Base-by-base conservation (phyloP, 2,113 vertebrate genomes). In the Syngnathoides biaculeatus region DNA sequence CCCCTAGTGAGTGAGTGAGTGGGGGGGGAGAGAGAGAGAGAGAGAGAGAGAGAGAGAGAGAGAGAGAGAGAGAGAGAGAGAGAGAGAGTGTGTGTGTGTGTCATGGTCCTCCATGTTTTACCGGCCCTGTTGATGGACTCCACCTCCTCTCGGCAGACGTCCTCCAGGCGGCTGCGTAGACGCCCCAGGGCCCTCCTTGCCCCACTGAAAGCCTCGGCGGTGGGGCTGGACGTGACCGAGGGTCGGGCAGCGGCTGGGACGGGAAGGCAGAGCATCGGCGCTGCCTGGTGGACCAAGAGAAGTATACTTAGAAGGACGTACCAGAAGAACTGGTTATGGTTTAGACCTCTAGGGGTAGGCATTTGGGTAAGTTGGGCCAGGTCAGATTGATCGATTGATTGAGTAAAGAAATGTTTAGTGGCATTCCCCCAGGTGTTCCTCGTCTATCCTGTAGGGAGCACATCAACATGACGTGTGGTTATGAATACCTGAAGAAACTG, bases 101-200 rank as follows among this genome's bases (percentile, higher is more conserved):
- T 43, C 19, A 9, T 63, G 48, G 19, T 55, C 52, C 14, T 26
- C 22, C n/a, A 30, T 53, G 43, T 8, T 12, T 40, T 76, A 90
- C 89, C 86, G 70, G 79, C 64, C 0, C 69, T 75, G 64, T 67
- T 82, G 71, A 91, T 84, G 30, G 83, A 85, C 68, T 89, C 83
- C 55, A 86, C 72, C 61, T 89, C 86, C 83, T 91, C 89, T 56
- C 80, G 42, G 75, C 87, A 91, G 52, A 87, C 71, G 30, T 91
- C 88, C 73, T 91, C 87, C 68, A 89, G 64, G 17, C 74, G 82
- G 64, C 82, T 79, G 65, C 87, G 83, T 40, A 91, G 69, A 65
- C 78, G 83, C 11, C 79, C 73, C 68, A 91, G 79, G 1, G 73
- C 80, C 40, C 68, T 71, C 38, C 83, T 67, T 47, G 84, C 80